Conservation (phyloP, 2,888 invertebrate species). For the Teleogryllus oceanicus region DNA sequence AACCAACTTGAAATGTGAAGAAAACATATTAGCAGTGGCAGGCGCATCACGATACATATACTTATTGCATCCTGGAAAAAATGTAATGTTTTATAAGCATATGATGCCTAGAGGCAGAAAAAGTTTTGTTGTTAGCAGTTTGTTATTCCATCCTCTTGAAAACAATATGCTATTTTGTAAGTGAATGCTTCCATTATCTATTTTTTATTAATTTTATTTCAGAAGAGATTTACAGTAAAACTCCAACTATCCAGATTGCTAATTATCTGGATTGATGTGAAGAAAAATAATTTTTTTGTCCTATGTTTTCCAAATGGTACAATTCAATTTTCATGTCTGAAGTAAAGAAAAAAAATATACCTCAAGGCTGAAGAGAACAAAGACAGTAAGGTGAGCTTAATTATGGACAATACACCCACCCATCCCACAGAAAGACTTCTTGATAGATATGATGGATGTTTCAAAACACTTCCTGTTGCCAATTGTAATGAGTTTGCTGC, state of each 20-base stretch:
- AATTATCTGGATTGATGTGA: no score
- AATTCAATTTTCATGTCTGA: no score
- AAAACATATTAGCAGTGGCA: slow-evolving; percentile 42
- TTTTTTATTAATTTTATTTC: not conserved
- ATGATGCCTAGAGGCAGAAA: slow-evolving; percentile 25
- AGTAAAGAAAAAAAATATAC: not conserved
- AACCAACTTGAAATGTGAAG: slow-evolving; percentile 24
- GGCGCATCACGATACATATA: slow-evolving; percentile 41
- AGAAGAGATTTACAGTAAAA: not conserved
- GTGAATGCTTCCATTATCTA: slow-evolving; percentile 28
- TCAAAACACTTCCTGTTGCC: no score
- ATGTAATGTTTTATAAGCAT: slow-evolving; percentile 38
- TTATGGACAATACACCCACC: not conserved
- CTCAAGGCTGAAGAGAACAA: not conserved
- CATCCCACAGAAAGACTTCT: no score
- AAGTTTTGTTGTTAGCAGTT: slow-evolving; percentile 35
- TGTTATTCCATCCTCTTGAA: slow-evolving; percentile 40
- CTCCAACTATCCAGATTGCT: no score
- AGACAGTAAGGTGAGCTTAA: not conserved
- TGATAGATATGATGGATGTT: no score
- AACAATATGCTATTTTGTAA: slow-evolving; percentile 40
- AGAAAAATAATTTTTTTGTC: no score
- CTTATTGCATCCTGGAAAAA: slow-evolving; percentile 40
- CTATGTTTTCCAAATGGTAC: no score
- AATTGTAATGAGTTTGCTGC: slow-evolving; percentile 35